A percentile compares a stretch with the other conserved stretches of the same genome.
These are phyloP conservation scores for Eulithis testata DNA, from an alignment of 2,888 invertebrate species.

Conservation along the genomic window DNA sequence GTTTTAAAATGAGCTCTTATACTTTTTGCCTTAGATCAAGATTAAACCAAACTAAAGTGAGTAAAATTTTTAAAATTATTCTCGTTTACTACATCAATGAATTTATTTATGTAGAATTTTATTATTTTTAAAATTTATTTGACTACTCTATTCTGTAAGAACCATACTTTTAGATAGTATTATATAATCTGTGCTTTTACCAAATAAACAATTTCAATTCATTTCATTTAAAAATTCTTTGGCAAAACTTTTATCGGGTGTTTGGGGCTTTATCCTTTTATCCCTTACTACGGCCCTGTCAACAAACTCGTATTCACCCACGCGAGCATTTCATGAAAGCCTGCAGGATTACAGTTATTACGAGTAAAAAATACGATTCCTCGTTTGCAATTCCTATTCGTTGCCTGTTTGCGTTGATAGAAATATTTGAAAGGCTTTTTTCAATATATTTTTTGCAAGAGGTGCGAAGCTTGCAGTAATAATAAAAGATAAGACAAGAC, in stretches of 20 bases:
- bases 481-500: background rate
- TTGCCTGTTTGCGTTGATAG: slow-evolving; percentile 14
- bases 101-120: too few relatives aligned
- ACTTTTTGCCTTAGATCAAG: too few relatives aligned
- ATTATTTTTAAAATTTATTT: too few relatives aligned
- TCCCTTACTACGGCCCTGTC: slow-evolving; percentile 11
- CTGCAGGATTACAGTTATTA: slow-evolving; percentile 29
- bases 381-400: slow-evolving; percentile 15
- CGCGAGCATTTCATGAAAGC: slow-evolving; percentile 26
- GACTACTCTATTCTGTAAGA: too few relatives aligned
- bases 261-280: background rate
- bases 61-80: too few relatives aligned
- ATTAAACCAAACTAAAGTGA: too few relatives aligned
- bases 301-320: slow-evolving; percentile 17
- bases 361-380: slow-evolving; percentile 28
- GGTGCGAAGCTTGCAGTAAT: background rate
- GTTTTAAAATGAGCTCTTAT: too few relatives aligned
- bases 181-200: too few relatives aligned
- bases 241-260: background rate
- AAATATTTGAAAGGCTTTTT: slow-evolving; percentile 14
- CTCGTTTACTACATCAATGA: too few relatives aligned
- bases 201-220: too few relatives aligned
- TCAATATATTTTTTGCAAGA: background rate
- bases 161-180: too few relatives aligned
- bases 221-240: too few relatives aligned